These are phyloP conservation scores for Ophion slaviceki DNA, from an alignment of 2,888 invertebrate genomes.

Conservation along the genomic window DNA sequence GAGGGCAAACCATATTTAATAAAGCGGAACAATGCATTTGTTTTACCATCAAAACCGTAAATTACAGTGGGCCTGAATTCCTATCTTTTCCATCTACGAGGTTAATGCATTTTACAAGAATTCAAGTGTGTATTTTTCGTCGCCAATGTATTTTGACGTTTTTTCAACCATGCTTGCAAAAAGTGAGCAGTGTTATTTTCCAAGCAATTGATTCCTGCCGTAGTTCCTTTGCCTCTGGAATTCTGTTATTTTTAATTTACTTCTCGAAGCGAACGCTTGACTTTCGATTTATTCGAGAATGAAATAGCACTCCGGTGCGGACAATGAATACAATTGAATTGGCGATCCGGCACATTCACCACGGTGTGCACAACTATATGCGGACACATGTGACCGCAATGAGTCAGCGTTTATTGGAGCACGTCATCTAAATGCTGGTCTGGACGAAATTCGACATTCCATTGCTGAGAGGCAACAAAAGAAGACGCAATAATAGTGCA, in stretches of 20 bases:
- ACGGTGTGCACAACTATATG: neutral
- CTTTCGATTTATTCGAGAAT: constrained; percentile 4
- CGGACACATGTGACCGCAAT: neutral
- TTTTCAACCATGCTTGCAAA: no score
- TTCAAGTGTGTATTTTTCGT: no score
- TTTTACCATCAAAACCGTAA: no score
- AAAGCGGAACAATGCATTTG: no score
- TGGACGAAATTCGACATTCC: neutral
- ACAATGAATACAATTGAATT: constrained; percentile 21
- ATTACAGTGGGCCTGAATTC: no score
- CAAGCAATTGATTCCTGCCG: neutral
- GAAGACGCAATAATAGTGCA: no score
- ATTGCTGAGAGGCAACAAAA: neutral
- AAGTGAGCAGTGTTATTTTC: neutral
- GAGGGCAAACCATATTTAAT: no score
- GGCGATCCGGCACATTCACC: neutral
- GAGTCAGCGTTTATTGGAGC: neutral
- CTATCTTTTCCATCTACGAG: no score
- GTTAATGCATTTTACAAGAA: no score
- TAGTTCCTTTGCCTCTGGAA: neutral
- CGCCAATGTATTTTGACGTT: no score
- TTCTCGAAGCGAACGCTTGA: neutral
- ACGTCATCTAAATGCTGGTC: neutral
- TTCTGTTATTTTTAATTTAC: neutral
- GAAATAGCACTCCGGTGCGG: neutral